These are phyloP conservation scores for Cyanistes caeruleus DNA, from an alignment of 2,113 vertebrate genomes.

Conservation along the genomic window DNA sequence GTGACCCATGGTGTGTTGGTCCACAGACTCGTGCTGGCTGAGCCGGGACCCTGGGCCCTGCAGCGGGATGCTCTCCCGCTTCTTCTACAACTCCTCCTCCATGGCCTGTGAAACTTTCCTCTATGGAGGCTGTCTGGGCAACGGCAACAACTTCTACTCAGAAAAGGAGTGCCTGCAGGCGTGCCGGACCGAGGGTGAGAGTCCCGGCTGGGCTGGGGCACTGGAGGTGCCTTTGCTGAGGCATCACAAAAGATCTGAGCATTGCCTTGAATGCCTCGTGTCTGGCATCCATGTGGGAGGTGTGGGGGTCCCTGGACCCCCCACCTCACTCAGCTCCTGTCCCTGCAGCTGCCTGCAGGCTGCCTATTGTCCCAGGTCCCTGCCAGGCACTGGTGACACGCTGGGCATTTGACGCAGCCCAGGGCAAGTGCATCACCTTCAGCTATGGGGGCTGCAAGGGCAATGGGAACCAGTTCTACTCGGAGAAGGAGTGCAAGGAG, in stretches of 20 bases:
- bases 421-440: conserved; percentile 84
- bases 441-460: conserved; percentile 80
- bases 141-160: conserved; percentile 86
- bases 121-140: conserved; percentile 90
- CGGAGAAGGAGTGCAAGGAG: conserved; percentile 91
- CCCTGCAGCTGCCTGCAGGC: conserved; percentile 86
- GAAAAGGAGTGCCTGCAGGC: conserved; percentile 92
- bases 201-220: fast-evolving
- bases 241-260: neutral
- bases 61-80: conserved; percentile 76
- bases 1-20: fast-evolving
- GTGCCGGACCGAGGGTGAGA: conserved; percentile 88
- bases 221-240: neutral
- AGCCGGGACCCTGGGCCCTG: conserved; percentile 82
- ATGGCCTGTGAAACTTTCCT: conserved; percentile 87
- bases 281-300: neutral
- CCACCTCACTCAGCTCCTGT: neutral
- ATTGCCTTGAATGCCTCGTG: fast-evolving
- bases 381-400: conserved; percentile 59
- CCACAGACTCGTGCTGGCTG: conserved; percentile 80
- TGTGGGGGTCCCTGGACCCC: neutral
- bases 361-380: conserved; percentile 76
- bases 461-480: conserved; percentile 95
- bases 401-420: conserved; percentile 83
- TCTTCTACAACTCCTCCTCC: conserved; percentile 86